These are phyloP conservation scores for Drosophila prosaltans DNA, from an alignment of 1,140 invertebrate species.

Conservation along the genomic window DNA sequence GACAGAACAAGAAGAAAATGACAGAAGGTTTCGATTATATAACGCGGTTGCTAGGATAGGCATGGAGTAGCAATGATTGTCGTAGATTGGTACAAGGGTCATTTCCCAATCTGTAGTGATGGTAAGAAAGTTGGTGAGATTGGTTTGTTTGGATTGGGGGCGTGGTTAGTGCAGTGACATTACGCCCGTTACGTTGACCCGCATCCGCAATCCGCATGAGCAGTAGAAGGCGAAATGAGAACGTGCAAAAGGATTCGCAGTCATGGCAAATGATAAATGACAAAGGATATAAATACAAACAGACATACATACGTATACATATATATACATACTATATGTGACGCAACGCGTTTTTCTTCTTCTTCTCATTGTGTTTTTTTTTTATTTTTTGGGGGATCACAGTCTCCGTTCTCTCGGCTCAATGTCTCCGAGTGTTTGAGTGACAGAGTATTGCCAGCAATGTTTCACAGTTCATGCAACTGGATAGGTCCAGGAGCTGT, in stretches of 20 bases:
- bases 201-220: slow-evolving; percentile 26
- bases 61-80: not conserved
- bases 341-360: too few relatives aligned
- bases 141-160: slow-evolving; percentile 31
- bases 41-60: slow-evolving; percentile 35
- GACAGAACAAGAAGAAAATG: slow-evolving; percentile 68
- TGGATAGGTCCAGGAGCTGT: not conserved
- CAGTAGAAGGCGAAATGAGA: slow-evolving; percentile 1
- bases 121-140: slow-evolving; percentile 17
- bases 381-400: not conserved
- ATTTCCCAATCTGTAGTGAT: too few relatives aligned
- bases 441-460: not conserved
- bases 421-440: slow-evolving; percentile 5
- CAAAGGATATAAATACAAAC: slow-evolving; percentile 38
- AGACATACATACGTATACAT: slow-evolving; percentile 17
- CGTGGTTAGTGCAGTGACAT: slow-evolving; percentile 68
- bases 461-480: not conserved
- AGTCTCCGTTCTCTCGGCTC: not conserved
- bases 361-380: too few relatives aligned
- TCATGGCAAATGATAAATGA: slow-evolving; percentile 52
- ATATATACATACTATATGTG: not conserved
- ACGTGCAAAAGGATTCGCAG: slow-evolving; percentile 38
- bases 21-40: slow-evolving; percentile 74
- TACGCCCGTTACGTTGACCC: slow-evolving; percentile 68
- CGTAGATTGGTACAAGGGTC: too few relatives aligned